Percentiles rank a stretch among this genome's conserved stretches.
Conservation (phyloP, 2,888 invertebrate genomes). For the Microplitis manilae region DNA sequence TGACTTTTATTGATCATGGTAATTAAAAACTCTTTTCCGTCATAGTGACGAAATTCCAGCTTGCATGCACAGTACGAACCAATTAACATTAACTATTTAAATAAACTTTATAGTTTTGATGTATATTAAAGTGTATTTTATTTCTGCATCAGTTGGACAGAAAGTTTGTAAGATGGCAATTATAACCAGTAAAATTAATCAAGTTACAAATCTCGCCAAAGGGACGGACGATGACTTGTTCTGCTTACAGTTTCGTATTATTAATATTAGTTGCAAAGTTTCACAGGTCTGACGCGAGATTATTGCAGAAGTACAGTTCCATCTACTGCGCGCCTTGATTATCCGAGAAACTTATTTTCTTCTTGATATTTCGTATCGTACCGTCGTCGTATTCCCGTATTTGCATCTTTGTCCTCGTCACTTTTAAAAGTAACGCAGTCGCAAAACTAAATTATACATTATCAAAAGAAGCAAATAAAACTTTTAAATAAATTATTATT, state of each 20-base stretch:
- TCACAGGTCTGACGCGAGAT: constrained; percentile 28
- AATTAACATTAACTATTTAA: neutral
- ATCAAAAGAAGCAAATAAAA: neutral
- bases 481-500: neutral
- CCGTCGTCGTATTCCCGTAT: neutral
- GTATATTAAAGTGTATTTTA: neutral
- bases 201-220: constrained; percentile 35
- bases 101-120: constrained; percentile 1
- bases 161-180: constrained; percentile 21
- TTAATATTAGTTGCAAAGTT: constrained; percentile 41
- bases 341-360: constrained; percentile 38
- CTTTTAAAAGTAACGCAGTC: neutral
- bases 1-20: constrained; percentile 43
- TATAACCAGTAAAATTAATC: constrained; percentile 38
- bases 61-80: neutral
- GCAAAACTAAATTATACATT: constrained; percentile 22
- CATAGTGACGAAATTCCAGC: neutral
- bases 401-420: neutral
- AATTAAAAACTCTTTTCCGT: constrained; percentile 10
- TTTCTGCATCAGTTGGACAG: constrained; percentile 3
- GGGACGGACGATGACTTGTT: constrained; percentile 25
- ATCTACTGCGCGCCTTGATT: constrained; percentile 34
- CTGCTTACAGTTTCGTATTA: constrained; percentile 34
- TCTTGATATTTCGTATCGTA: constrained; percentile 25
- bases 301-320: constrained; percentile 33